Conservation (phyloP, 2,113 vertebrate species). For the Oncorhynchus gorbuscha region DNA sequence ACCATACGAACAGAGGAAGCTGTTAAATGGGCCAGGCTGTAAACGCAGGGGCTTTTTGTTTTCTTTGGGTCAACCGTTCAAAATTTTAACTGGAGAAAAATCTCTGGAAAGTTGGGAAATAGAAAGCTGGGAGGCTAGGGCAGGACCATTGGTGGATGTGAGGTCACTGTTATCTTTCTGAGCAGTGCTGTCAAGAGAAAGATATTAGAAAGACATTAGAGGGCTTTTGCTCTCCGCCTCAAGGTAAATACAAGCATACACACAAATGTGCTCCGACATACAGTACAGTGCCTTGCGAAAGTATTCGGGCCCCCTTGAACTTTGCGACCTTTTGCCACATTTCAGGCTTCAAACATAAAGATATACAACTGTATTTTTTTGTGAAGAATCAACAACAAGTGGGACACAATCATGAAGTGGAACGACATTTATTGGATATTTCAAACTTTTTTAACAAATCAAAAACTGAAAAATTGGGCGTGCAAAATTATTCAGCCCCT, state of each 20-base stretch:
- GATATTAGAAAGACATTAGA: neutral
- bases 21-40: constrained; percentile 14
- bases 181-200: neutral
- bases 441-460: no score
- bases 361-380: no score
- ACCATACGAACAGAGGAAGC: constrained; percentile 1
- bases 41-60: neutral
- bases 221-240: neutral
- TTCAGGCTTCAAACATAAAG: no score
- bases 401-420: no score
- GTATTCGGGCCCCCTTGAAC: no score
- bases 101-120: constrained; percentile 1
- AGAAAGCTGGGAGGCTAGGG: neutral
- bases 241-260: neutral
- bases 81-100: neutral
- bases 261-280: neutral
- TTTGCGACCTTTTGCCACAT: no score
- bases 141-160: constrained; percentile 7
- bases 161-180: constrained; percentile 11
- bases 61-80: constrained; percentile 5
- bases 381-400: no score
- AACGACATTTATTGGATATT: no score
- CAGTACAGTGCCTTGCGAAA: neutral
- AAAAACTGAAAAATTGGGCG: no score
- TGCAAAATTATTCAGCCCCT: no score